These are phyloP conservation scores for Scrobipalpa atriplicella DNA, from an alignment of 2,888 invertebrate genomes.

Conservation along the genomic window DNA sequence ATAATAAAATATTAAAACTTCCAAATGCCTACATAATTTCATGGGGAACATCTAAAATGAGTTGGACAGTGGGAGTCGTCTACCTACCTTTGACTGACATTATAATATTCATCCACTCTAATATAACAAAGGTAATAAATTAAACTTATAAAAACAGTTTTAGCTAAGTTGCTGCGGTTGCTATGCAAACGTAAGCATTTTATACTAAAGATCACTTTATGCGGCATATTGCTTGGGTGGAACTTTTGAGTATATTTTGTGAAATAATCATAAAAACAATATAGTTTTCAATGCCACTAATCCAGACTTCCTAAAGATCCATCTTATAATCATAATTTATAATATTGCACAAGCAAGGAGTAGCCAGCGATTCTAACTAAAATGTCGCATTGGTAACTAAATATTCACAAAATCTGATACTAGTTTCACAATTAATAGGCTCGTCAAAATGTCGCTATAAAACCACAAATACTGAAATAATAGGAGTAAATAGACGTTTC, in stretches of 20 bases:
- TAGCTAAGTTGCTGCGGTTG: not conserved
- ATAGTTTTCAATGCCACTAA: not conserved
- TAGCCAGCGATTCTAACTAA: not conserved
- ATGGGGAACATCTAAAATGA: slow-evolving; percentile 13
- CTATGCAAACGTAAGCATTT: not conserved
- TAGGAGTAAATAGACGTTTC: not conserved
- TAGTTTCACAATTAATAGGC: not conserved
- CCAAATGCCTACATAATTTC: slow-evolving; percentile 19
- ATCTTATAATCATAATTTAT: not conserved
- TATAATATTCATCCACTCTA: slow-evolving; percentile 1
- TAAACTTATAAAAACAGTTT: slow-evolving; percentile 15
- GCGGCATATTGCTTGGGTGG: not conserved
- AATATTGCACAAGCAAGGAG: not conserved
- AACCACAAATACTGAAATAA: not conserved
- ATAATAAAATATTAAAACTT: slow-evolving; percentile 14
- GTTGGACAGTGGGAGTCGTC: not conserved
- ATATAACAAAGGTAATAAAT: slow-evolving; percentile 22
- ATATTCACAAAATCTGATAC: not conserved
- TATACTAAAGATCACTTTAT: not conserved
- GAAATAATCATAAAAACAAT: not conserved
- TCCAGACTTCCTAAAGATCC: no score
- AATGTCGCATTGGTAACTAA: not conserved
- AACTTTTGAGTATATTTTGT: not conserved
- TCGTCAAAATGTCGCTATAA: not conserved
- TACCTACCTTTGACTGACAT: not conserved